Percentiles rank a stretch among this genome's conserved stretches.
These are phyloP conservation scores for Porites divaricata DNA, from an alignment of 92 coral and sea anemone genomes.

Conservation along the genomic window DNA sequence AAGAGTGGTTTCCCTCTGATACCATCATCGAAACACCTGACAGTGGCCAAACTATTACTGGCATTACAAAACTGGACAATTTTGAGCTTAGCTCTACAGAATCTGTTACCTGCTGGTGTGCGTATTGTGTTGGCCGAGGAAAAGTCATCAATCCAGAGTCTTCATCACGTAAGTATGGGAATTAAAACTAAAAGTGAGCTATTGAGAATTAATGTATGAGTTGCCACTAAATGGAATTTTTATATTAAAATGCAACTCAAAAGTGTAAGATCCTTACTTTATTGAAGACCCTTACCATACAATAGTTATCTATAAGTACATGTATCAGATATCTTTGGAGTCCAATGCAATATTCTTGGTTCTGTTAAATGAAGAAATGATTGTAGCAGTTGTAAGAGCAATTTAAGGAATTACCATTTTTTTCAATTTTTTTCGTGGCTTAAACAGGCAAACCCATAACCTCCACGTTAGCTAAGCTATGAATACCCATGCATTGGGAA, in stretches of 20 bases:
- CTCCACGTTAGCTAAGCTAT: slow-evolving; percentile 2
- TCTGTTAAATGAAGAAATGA: slow-evolving; percentile 25
- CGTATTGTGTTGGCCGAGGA: slow-evolving; percentile 47
- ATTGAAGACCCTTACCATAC: slow-evolving; percentile 20
- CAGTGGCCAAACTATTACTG: too few relatives aligned
- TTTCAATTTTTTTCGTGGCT: slow-evolving; percentile 20
- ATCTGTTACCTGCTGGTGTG: slow-evolving; percentile 48
- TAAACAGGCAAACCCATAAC: background rate
- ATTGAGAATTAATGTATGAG: slow-evolving; percentile 24
- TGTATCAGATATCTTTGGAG: slow-evolving; percentile 1
- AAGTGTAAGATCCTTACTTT: slow-evolving; percentile 6
- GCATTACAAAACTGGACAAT: too few relatives aligned
- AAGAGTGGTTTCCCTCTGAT: slow-evolving; percentile 40
- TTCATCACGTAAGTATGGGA: slow-evolving; percentile 26
- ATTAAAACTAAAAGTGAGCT: slow-evolving; percentile 27
- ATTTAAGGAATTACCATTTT: background rate
- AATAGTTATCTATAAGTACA: slow-evolving; percentile 19
- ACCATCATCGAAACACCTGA: slow-evolving; percentile 27
- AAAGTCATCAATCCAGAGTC: slow-evolving; percentile 42
- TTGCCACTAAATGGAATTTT: slow-evolving; percentile 15
- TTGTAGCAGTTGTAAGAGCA: slow-evolving; percentile 14
- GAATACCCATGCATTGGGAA: background rate
- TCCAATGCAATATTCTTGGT: slow-evolving; percentile 8
- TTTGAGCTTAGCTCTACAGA: too few relatives aligned
- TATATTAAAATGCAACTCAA: background rate